Evolutionary conservation across 2,888 invertebrate genomes (phyloP).

Genomic region (Phengaris alcon): DNA sequence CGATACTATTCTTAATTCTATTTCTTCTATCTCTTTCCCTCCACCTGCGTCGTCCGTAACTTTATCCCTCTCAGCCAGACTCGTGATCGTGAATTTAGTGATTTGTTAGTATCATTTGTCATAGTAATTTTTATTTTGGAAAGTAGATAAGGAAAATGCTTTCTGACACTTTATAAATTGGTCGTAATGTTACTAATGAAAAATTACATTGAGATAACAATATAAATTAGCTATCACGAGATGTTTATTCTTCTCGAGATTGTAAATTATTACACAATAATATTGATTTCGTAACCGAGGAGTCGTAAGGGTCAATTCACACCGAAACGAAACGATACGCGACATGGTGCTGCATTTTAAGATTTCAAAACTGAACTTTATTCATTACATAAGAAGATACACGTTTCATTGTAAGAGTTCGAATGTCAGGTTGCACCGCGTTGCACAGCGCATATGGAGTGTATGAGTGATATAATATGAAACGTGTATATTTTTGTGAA

Average conservation of each 20-base stretch:
- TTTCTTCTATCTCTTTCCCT: slow-evolving; percentile 45
- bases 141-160: slow-evolving; percentile 59
- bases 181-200: slow-evolving; percentile 29
- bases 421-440: no score
- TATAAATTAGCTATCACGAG: slow-evolving; percentile 27
- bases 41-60: slow-evolving; percentile 42
- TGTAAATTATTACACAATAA: slow-evolving; percentile 3
- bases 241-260: slow-evolving; percentile 25
- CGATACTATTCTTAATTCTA: slow-evolving; percentile 68
- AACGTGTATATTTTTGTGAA: no score
- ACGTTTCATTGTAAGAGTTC: no score
- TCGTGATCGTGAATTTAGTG: slow-evolving; percentile 49
- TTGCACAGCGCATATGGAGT: no score
- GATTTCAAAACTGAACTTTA: no score
- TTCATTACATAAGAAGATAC: no score
- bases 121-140: slow-evolving; percentile 57
- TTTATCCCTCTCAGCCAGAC: slow-evolving; percentile 42
- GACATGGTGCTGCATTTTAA: no score
- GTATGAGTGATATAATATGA: no score
- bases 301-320: not conserved
- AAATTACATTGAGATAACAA: slow-evolving; percentile 31
- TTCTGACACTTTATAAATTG: slow-evolving; percentile 64
- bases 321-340: no score
- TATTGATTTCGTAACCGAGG: slow-evolving; percentile 4
- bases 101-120: slow-evolving; percentile 63